Evolutionary conservation across 2,888 invertebrate genomes (phyloP), one percentile per base, ranked within the genome.

Genomic region (Rhogogaster chlorosoma): DNA sequence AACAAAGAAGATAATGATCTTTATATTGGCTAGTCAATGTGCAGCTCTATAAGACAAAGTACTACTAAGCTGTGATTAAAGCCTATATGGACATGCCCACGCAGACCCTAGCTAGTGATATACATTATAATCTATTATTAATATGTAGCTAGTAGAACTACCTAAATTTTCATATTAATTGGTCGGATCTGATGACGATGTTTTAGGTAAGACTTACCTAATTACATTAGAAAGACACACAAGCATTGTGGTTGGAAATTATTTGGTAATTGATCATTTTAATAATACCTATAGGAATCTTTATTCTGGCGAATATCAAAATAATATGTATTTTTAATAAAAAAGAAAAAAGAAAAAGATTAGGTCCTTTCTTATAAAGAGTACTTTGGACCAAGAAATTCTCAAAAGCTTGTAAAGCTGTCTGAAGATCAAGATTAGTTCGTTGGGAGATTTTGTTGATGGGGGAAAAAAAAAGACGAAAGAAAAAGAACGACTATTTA

Each of bases 61-160:
- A 92, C 91, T 92, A 92, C 90, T 89, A 91, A 90, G 91, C 92
- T 92, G 92, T 92, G 92, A 92, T 92, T 89, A 89, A 90, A 93
- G 91, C 92, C 92, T 92, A 91, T 89, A 89, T 89, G 92, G 91
- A 92, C 91, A 92, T 91, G 90, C 89, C 88, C 90, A 90, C 91
- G 92, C 91, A 91, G 90, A 89, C 91, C 90, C 90, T 92, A 90
- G 90, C 88, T 91, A 90, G 89, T 90, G 86, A 86, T 88, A 89
- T 86, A 86, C 86, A 86, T 86, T 87, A 85, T 84, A 86, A 87
- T 88, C 85, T 88, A 87, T 78, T 86, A 86, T 84, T 85, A 85
- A 82, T 85, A 84, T 18, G 84, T 84, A 84, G 84, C 67, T 85
- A 80, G 71, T 85, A 85, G 84, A 80, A 82, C 80, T 85, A 82